Evolutionary conservation across 2,797 vertebrate genomes (phyloP), one percentile per base, ranked within the genome.

Genomic region (Geotrypetes seraphini): DNA sequence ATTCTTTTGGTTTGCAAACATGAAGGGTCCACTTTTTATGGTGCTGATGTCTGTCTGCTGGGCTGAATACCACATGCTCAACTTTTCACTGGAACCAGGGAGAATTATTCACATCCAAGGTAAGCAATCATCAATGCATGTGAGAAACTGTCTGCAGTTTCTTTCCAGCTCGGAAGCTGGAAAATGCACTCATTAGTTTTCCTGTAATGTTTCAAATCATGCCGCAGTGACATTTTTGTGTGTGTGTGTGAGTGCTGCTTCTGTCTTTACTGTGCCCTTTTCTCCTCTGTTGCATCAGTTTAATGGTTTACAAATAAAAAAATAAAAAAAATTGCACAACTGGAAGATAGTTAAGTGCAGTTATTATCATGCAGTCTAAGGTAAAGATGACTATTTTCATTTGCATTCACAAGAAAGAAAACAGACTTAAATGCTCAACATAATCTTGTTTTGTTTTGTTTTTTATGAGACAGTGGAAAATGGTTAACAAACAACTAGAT

Each of bases 21-120:
- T 92, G 91, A 90, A 66, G 56, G 78, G 39, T 63, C 71, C 92
- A 53, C 81, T 92, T 66, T 83, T 75, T 51, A 78, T 89, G 78
- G 84, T 82, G 73, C 72, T 96, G 52, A 71, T 92, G 67, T 80
- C 74, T 54, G 40, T 86, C 71, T 88, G 78, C 44, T 79, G 93
- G 84, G 82, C 80, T 73, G 85, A 78, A 63, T 81, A 69, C 56
- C 71, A 79, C 36, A 72, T 85, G 47, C 36, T 55, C 47, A 84
- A 65, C 33, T 78, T 71, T 51, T 81, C 75, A 47, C 63, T 84
- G 68, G 79, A 85, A 37, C 68, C 73, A 50, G 85, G 87, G 41
- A 83, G 84, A 61, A 91, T 89, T 46, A 26, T 95, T 71, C 92
- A 93, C 33, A 77, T 94, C 52, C 78, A 80, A 85, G 91, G 91